A percentile compares a stretch with the other conserved stretches of the same genome.
These are phyloP conservation scores for Parnassius glacialis DNA, from an alignment of 2,888 invertebrate genomes.

Conservation along the genomic window DNA sequence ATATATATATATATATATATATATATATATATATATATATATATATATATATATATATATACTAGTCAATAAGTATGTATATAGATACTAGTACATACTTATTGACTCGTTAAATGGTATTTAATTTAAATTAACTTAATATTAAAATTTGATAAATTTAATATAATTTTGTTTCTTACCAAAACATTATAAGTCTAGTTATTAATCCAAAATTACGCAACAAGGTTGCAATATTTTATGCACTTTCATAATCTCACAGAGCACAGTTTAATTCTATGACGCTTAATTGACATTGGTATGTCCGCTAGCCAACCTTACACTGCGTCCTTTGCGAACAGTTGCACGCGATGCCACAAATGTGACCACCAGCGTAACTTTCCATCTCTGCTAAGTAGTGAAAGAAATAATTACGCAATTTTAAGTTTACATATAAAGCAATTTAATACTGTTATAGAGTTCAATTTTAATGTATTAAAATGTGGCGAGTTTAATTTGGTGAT, in stretches of 20 bases:
- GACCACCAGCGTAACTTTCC: slow-evolving; percentile 19
- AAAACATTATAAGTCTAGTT: slow-evolving; percentile 3
- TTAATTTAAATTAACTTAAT: too few relatives aligned
- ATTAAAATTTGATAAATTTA: too few relatives aligned
- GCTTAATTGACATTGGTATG: slow-evolving; percentile 21
- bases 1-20: too few relatives aligned
- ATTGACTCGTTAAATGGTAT: too few relatives aligned
- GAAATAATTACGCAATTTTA: slow-evolving; percentile 22
- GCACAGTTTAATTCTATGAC: not conserved
- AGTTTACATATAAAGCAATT: too few relatives aligned
- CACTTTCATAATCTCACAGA: slow-evolving; percentile 24
- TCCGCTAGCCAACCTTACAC: slow-evolving; percentile 17
- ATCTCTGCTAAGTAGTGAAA: slow-evolving; percentile 16
- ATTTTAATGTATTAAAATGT: too few relatives aligned
- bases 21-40: too few relatives aligned
- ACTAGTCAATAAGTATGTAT: too few relatives aligned
- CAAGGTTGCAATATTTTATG: not conserved
- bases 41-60: too few relatives aligned
- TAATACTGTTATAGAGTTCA: too few relatives aligned
- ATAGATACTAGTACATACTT: too few relatives aligned
- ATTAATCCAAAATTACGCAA: not conserved
- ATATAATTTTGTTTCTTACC: slow-evolving; percentile 6
- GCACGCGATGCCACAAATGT: slow-evolving; percentile 18
- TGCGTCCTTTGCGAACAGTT: slow-evolving; percentile 25
- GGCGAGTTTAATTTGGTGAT: too few relatives aligned